Conservation (phyloP, 2,888 invertebrate species). For the Nemapogon koenigi region DNA sequence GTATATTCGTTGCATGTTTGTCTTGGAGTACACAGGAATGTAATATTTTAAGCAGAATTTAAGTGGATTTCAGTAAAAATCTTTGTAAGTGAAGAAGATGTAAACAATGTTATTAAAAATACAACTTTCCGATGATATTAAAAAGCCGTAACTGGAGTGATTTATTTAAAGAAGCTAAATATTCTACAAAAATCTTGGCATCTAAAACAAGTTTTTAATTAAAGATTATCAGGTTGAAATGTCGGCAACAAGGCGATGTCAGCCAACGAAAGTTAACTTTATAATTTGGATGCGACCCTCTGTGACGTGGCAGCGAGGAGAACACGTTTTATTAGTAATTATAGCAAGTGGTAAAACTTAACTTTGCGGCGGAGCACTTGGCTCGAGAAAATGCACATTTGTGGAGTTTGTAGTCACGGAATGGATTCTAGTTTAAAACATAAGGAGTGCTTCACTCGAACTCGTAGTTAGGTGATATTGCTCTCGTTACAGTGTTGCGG, state of each 20-base stretch:
- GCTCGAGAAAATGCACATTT: conserved; percentile 47
- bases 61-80: neutral
- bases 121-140: too few species aligned
- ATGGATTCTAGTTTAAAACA: conserved; percentile 57
- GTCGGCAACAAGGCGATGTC: conserved; percentile 48
- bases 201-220: conserved; percentile 57
- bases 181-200: conserved; percentile 37
- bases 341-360: conserved; percentile 49
- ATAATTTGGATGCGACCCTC: conserved; percentile 39
- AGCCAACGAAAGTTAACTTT: conserved; percentile 39
- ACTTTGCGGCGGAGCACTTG: conserved; percentile 37
- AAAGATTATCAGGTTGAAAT: conserved; percentile 53
- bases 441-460: conserved; percentile 41
- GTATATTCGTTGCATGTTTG: conserved; percentile 5
- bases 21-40: conserved; percentile 3
- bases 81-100: too few species aligned
- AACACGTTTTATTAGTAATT: conserved; percentile 55
- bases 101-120: neutral
- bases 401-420: conserved; percentile 47
- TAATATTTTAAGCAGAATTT: neutral
- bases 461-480: conserved; percentile 51
- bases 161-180: neutral
- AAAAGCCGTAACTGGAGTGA: too few species aligned
- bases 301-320: conserved; percentile 36
- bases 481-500: conserved; percentile 44